Percentiles rank a stretch among this genome's conserved stretches.
Conservation (phyloP, 2,888 invertebrate genomes). For the Cryptops parisi region DNA sequence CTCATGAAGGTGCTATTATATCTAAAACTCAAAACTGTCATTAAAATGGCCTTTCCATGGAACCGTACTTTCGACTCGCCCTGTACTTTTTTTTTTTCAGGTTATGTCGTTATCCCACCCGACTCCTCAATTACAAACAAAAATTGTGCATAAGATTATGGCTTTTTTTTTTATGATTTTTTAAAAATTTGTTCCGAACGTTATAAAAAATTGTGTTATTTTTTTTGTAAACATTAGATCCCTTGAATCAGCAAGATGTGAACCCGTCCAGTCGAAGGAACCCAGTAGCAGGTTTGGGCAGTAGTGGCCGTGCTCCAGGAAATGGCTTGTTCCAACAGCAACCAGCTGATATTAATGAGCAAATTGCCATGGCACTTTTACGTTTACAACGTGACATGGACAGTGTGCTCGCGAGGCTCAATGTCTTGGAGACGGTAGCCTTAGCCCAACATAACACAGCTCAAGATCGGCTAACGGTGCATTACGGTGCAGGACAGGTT, state of each 20-base stretch:
- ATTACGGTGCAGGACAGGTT: not conserved
- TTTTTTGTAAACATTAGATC: too few relatives aligned
- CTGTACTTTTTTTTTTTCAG: too few relatives aligned
- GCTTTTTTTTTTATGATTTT: too few relatives aligned
- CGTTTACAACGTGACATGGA: conserved; percentile 18
- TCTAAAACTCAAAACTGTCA: too few relatives aligned
- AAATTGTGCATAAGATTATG: too few relatives aligned
- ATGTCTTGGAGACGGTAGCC: conserved; percentile 17
- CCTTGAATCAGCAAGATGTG: conserved; percentile 6
- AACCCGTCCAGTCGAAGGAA: not conserved
- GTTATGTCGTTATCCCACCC: too few relatives aligned
- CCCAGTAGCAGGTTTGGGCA: conserved; percentile 5
- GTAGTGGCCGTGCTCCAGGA: conserved; percentile 9
- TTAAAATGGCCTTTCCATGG: too few relatives aligned
- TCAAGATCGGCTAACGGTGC: conserved; percentile 12
- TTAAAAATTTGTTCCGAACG: too few relatives aligned
- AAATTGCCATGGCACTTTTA: conserved; percentile 16
- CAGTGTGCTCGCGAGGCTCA: conserved; percentile 17
- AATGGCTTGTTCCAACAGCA: not conserved
- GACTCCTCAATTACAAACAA: too few relatives aligned
- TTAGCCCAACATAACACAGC: conserved; percentile 18
- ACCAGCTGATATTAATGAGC: conserved; percentile 17
- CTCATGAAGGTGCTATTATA: too few relatives aligned
- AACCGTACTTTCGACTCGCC: too few relatives aligned
- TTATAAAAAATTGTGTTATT: too few relatives aligned